Percentiles rank a stretch among this genome's conserved stretches.
Evolutionary conservation across 2,888 invertebrate species (phyloP).

Genomic region (Dendrolimus pini): DNA sequence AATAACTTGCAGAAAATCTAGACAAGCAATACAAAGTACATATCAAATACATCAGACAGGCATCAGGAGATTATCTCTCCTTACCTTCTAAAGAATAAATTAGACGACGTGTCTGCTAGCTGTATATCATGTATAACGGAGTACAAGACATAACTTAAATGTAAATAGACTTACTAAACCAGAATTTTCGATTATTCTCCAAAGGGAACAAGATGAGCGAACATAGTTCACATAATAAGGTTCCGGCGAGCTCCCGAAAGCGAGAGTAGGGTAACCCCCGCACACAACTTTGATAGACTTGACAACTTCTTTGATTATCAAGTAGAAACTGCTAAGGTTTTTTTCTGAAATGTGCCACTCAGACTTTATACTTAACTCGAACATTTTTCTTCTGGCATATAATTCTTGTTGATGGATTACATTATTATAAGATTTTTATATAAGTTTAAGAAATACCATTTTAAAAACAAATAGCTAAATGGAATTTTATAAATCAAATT

Average conservation of each 20-base stretch:
- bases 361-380: too few relatives aligned
- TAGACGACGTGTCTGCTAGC: background rate
- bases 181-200: conserved; percentile 2
- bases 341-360: too few relatives aligned
- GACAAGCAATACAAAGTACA: too few relatives aligned
- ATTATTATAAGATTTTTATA: too few relatives aligned
- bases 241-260: conserved; percentile 3
- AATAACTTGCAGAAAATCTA: too few relatives aligned
- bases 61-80: too few relatives aligned
- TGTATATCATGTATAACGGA: background rate
- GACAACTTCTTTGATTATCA: background rate
- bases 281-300: background rate
- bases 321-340: background rate
- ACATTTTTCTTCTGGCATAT: too few relatives aligned
- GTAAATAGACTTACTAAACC: background rate
- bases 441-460: too few relatives aligned
- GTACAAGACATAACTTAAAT: background rate
- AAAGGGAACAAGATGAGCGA: conserved; percentile 6
- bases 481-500: too few relatives aligned
- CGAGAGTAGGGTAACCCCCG: background rate
- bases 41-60: too few relatives aligned
- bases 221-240: conserved; percentile 15
- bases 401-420: too few relatives aligned
- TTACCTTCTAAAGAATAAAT: background rate
- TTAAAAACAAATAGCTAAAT: too few relatives aligned